Evolutionary conservation across 2,113 vertebrate species (phyloP).

Genomic region (Gymnorhina tibicen): DNA sequence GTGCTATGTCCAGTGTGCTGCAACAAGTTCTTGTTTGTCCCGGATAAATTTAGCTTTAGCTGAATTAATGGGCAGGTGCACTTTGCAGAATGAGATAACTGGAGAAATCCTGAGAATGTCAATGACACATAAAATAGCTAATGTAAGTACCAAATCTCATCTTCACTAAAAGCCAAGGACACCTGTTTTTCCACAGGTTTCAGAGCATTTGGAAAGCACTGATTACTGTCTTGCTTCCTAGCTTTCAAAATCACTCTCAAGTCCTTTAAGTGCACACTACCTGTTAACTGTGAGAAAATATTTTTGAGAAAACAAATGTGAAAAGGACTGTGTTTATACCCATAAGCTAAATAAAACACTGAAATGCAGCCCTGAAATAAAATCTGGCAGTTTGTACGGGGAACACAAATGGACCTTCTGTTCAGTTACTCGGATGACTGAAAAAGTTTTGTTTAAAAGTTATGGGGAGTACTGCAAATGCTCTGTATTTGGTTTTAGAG

Average conservation of each 20-base stretch:
- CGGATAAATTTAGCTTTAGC: background rate
- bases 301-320: background rate
- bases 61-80: background rate
- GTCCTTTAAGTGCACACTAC: background rate
- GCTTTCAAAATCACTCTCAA: background rate
- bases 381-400: background rate
- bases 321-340: background rate
- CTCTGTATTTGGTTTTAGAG: background rate
- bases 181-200: background rate
- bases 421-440: background rate
- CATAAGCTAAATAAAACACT: background rate
- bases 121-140: background rate
- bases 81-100: background rate
- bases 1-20: background rate
- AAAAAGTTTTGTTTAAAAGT: background rate
- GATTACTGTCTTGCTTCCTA: background rate
- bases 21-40: background rate
- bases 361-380: background rate
- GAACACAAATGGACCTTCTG: background rate
- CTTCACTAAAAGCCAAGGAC: background rate
- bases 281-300: background rate
- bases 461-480: background rate
- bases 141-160: background rate
- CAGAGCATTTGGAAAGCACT: background rate
- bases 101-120: background rate